Base-by-base conservation (phyloP, 2,113 vertebrate genomes). In the Galeopterus variegatus region DNA sequence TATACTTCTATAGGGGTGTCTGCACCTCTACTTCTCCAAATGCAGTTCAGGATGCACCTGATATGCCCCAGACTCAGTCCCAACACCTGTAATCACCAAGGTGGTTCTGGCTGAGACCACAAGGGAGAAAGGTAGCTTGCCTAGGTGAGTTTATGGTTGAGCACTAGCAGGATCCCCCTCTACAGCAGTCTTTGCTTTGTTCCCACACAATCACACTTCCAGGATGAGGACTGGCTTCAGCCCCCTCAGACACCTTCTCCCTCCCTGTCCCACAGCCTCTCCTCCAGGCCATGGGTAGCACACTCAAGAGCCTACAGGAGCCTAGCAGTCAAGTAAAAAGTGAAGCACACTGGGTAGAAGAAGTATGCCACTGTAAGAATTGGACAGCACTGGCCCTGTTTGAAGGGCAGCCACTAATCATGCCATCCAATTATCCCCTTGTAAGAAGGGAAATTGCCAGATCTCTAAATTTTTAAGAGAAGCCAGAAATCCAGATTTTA, bases 401-500 rank as follows among this genome's bases (percentile, higher is more conserved):
- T 86, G 60, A 89, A 76, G 50, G 23, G 15, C 26, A 85, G 41
- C 21, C 8, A 48, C 11, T 17, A 4, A 18, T 58, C 69, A 26
- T 9, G 45, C 41, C 67, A 48, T 52, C 41, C 54, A 33, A 83
- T 64, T 18, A 15, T 31, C 9, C 21, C 54, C 31, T 88, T 31
- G 9, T 36, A 12, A 80, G 48, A 33, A 58, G 23, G 9, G 31
- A 81, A n/a, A 26, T 18, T 36, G 52, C 23, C 64, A 65, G 69
- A 75, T 80, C 3, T 75, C 45, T 81, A 11, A 36, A 45, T 96
- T 92, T 94, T 85, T 75, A 79, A 79, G 60, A 24, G 11, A 95
- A 84, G 23, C 17, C 77, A 86, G 45, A 95, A 87, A 58, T 70
- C 8, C 31, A 76, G 31, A 33, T 41, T 82, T 90, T 92, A 84